Percentiles rank a stretch among this genome's conserved stretches.
Evolutionary conservation across 2,113 vertebrate genomes (phyloP).

Genomic region (Solea senegalensis): DNA sequence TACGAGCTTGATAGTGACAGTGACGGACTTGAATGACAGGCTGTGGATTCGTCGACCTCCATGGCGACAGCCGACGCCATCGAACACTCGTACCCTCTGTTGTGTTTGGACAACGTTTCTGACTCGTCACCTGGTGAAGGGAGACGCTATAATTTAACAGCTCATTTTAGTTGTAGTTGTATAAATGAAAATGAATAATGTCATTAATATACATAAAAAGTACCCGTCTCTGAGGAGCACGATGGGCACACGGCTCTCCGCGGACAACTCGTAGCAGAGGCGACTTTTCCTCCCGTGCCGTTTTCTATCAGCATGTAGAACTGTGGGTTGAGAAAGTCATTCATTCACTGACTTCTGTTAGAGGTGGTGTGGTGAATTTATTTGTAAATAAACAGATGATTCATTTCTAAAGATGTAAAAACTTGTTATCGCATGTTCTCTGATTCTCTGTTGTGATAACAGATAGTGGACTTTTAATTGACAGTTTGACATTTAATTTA

Average conservation of each 20-base stretch:
- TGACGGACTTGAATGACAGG: slow-evolving; percentile 25
- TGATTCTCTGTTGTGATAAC: too few species aligned
- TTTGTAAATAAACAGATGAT: too few species aligned
- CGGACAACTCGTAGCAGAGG: slow-evolving; percentile 61
- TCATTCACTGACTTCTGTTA: fast-evolving
- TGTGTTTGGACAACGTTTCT: slow-evolving; percentile 49
- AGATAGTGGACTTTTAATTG: too few species aligned
- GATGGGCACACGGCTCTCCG: slow-evolving; percentile 66
- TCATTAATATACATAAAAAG: too few species aligned
- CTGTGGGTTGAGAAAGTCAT: slow-evolving; percentile 66
- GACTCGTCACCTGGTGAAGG: slow-evolving; percentile 57
- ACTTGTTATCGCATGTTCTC: too few species aligned
- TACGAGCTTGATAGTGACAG: slow-evolving; percentile 22
- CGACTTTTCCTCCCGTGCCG: slow-evolving; percentile 41
- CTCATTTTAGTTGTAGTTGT: not conserved
- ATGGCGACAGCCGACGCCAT: slow-evolving; percentile 34
- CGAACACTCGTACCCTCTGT: slow-evolving; percentile 53
- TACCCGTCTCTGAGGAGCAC: slow-evolving; percentile 78
- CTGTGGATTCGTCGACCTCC: slow-evolving; percentile 11
- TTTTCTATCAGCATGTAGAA: slow-evolving; percentile 78
- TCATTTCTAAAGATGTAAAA: too few species aligned
- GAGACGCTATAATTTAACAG: not conserved
- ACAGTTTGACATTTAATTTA: too few species aligned
- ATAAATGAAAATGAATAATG: not conserved
- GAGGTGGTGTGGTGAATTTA: too few species aligned